Conservation (phyloP, 2,113 vertebrate genomes). For the Apus apus region DNA sequence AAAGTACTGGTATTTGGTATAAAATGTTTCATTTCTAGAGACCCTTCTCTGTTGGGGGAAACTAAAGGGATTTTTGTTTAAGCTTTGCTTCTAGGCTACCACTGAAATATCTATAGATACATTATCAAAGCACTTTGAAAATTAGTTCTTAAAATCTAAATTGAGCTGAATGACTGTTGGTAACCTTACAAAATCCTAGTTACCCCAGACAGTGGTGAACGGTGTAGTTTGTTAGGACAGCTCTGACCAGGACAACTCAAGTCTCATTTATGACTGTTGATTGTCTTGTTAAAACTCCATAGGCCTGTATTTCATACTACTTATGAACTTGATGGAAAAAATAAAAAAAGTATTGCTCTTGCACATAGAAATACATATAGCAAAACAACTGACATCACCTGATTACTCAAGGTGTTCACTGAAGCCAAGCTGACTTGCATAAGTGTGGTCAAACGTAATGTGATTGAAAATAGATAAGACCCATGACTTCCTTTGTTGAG, state of each 20-base stretch:
- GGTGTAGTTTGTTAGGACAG: not conserved
- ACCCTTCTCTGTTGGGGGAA: not conserved
- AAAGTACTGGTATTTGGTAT: not conserved
- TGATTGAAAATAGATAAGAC: not conserved
- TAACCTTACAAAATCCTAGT: not conserved
- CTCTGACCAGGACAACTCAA: not conserved
- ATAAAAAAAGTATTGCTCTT: not conserved
- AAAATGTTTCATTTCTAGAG: not conserved
- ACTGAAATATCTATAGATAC: not conserved
- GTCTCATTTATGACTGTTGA: not conserved
- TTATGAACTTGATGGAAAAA: not conserved
- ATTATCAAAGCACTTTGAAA: not conserved
- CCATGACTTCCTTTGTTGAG: not conserved
- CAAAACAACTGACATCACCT: not conserved
- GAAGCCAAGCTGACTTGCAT: not conserved
- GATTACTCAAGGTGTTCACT: not conserved
- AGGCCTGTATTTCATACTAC: not conserved
- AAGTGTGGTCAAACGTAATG: not conserved
- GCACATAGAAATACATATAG: not conserved
- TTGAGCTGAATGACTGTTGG: not conserved
- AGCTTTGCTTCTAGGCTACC: not conserved
- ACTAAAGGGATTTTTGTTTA: not conserved
- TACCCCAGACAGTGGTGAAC: not conserved
- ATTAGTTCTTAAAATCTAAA: not conserved
- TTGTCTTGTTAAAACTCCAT: not conserved